A percentile compares a stretch with the other conserved stretches of the same genome.
These are phyloP conservation scores for Lota lota DNA, from an alignment of 2,113 vertebrate species.

Conservation along the genomic window DNA sequence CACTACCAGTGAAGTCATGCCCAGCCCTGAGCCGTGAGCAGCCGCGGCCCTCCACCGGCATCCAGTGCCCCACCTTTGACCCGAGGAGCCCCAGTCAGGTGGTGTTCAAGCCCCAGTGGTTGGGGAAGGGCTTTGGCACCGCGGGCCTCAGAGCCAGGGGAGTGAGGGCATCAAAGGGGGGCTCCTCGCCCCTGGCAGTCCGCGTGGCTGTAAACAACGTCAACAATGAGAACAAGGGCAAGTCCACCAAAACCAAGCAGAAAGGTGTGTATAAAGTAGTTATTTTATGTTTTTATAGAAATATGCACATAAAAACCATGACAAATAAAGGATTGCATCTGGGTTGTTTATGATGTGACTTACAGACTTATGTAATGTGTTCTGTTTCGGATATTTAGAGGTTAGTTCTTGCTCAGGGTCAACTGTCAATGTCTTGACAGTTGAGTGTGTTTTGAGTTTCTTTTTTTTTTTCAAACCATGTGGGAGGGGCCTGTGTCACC, in stretches of 20 bases:
- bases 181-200: slow-evolving; percentile 62
- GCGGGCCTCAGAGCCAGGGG: slow-evolving; percentile 59
- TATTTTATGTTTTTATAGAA: neutral
- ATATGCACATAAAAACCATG: too few species aligned
- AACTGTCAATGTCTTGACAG: too few species aligned
- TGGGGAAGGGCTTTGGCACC: slow-evolving; percentile 71
- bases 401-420: too few species aligned
- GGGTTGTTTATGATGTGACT: too few species aligned
- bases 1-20: neutral
- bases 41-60: slow-evolving; percentile 21
- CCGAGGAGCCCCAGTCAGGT: slow-evolving; percentile 72
- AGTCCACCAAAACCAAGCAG: slow-evolving; percentile 59
- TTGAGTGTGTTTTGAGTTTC: too few species aligned
- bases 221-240: slow-evolving; percentile 64
- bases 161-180: slow-evolving; percentile 50
- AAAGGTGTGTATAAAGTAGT: slow-evolving; percentile 59
- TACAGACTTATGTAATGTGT: too few species aligned
- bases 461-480: too few species aligned
- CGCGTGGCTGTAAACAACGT: slow-evolving; percentile 45
- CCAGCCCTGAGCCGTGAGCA: slow-evolving; percentile 8
- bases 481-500: too few species aligned
- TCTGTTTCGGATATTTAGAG: too few species aligned
- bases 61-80: slow-evolving; percentile 63
- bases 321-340: too few species aligned
- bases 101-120: slow-evolving; percentile 78